Base-by-base conservation (phyloP, 2,113 vertebrate species). In the Marcusenius ussheri region DNA sequence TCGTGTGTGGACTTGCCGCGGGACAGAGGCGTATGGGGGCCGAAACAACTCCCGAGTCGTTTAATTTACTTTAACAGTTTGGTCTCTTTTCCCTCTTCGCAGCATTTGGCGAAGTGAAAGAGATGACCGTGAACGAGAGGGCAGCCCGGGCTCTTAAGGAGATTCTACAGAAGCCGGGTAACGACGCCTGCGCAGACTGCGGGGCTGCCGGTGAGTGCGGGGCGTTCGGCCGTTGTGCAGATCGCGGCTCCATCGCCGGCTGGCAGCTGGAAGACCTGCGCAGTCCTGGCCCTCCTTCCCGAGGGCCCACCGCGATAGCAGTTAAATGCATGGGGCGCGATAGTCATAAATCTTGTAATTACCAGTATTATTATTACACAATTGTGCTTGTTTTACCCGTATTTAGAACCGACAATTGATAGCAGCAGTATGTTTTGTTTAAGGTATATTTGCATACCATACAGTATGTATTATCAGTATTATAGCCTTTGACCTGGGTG, bases 141-240 rank as follows among this genome's bases (percentile, higher is more conserved):
- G 94, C 93, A 27, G 93, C 92, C n/a, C 94, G 96, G 6, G 94
- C 95, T 0, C 91, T 98, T 74, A 92, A 91, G 91, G 96, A 97
- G 91, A 94, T 98, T 92, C 95, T 96, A 83, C 96, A 93, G n/a
- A 95, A 92, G 39, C 95, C 96, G 3, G 97, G 96, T 4, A 98
- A 98, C 94, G 90, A 94, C 85, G 90, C 83, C 35, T 99, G 98
- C 91, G 97, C 97, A 6, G 98, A 99, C 94, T 99, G 98, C 91
- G 96, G 96, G 21, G 96, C 95, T 0, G 93, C 96, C 8, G 97
- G 98, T 98, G 94, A 95, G 97, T 91, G 31, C 13, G 15, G 35
- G 19, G 13, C 15, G 35, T 39, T 3, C 35, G 62, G 56, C 3
- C 9, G 24, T 39, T 13, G 45, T 45, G 8, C 47, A 24, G 11